These are phyloP conservation scores for Pseudomyrmex pallidus DNA, from an alignment of 1,140 invertebrate species.

Conservation along the genomic window DNA sequence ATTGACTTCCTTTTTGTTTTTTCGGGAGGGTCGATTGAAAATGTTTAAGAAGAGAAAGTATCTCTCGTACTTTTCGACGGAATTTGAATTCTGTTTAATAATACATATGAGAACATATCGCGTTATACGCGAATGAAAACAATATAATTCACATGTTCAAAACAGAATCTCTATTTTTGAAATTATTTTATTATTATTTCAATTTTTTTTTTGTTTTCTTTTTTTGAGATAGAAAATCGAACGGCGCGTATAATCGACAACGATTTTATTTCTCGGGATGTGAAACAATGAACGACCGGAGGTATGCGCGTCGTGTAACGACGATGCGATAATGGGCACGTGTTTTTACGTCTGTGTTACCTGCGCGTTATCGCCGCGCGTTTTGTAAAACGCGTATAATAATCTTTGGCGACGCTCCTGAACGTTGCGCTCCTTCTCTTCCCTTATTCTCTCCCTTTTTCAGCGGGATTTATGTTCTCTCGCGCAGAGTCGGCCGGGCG, in stretches of 20 bases:
- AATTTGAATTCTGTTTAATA: not conserved
- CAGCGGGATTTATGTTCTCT: constrained; percentile 21
- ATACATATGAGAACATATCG: not conserved
- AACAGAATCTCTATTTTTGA: not conserved
- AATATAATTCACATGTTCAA: not conserved
- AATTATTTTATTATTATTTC: too few species aligned
- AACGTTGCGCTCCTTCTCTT: not conserved
- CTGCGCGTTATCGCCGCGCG: not conserved
- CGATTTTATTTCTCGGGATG: not conserved
- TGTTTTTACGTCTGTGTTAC: constrained; percentile 8
- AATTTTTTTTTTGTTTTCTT: too few species aligned
- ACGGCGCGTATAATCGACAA: not conserved
- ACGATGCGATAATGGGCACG: not conserved
- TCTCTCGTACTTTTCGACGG: too few species aligned
- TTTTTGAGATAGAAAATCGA: not conserved
- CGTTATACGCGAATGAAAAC: not conserved
- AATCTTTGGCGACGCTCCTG: not conserved
- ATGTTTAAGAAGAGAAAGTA: not conserved
- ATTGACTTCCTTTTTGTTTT: not conserved
- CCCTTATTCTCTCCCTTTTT: constrained; percentile 3
- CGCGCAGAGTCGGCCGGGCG: not conserved
- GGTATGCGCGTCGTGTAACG: not conserved
- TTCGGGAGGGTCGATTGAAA: not conserved
- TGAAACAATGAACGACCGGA: not conserved
- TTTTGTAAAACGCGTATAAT: constrained; percentile 12